Conservation (phyloP, 2,113 vertebrate genomes). For the Ailuropoda melanoleuca region DNA sequence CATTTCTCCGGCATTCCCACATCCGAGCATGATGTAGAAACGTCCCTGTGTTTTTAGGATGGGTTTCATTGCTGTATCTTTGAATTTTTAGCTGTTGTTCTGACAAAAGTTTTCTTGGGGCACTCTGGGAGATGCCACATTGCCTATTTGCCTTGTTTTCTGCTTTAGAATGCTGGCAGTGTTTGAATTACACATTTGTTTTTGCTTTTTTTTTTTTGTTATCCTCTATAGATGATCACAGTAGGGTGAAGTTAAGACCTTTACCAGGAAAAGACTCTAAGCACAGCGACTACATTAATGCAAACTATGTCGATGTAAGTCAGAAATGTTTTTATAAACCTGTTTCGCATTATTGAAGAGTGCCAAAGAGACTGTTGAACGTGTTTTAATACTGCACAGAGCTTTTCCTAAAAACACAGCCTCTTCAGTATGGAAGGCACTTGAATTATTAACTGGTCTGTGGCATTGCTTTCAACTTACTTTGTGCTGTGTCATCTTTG, state of each 20-base stretch:
- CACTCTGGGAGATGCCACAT: background rate
- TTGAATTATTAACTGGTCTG: slow-evolving; percentile 80
- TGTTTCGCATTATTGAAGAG: slow-evolving; percentile 39
- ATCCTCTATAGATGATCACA: slow-evolving; percentile 94
- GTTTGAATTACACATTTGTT: background rate
- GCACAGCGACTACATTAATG: slow-evolving; percentile 99
- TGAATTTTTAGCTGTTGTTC: background rate
- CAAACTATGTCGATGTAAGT: slow-evolving; percentile 99
- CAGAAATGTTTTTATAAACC: slow-evolving; percentile 53
- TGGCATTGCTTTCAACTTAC: slow-evolving; percentile 75
- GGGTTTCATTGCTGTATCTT: background rate
- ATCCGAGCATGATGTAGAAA: background rate
- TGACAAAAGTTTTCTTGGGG: background rate
- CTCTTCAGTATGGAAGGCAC: slow-evolving; percentile 60
- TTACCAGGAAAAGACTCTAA: slow-evolving; percentile 97
- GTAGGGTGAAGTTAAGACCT: slow-evolving; percentile 96
- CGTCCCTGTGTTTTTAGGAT: background rate
- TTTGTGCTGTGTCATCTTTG: slow-evolving; percentile 80
- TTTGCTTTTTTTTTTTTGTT: slow-evolving; percentile 8
- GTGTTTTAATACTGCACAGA: slow-evolving; percentile 27
- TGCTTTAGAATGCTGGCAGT: background rate
- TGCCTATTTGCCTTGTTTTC: background rate
- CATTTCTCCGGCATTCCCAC: background rate
- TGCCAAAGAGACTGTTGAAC: background rate
- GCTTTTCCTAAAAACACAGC: slow-evolving; percentile 39